Conservation (phyloP, 2,113 vertebrate genomes). For the Plectropomus leopardus region DNA sequence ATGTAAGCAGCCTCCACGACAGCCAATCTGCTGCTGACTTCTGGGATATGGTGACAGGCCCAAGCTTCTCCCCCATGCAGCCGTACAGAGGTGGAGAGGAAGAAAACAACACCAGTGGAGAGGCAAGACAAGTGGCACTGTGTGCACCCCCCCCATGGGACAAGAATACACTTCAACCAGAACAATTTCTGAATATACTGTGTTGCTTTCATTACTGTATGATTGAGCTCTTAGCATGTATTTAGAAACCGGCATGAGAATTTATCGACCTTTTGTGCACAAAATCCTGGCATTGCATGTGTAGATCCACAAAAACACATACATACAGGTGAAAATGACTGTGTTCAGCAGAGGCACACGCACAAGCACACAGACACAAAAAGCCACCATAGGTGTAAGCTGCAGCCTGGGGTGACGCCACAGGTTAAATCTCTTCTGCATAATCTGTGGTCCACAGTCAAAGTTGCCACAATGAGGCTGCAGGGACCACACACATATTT, state of each 20-base stretch:
- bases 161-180: conserved; percentile 27
- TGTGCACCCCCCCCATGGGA: conserved; percentile 31
- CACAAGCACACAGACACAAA: neutral
- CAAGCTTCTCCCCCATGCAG: conserved; percentile 9
- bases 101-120: conserved; percentile 20
- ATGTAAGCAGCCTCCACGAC: conserved; percentile 52
- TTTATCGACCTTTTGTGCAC: neutral
- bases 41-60: conserved; percentile 50
- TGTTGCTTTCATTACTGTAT: neutral
- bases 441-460: conserved; percentile 58
- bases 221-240: neutral
- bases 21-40: conserved; percentile 47
- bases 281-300: neutral
- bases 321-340: conserved; percentile 5
- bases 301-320: neutral
- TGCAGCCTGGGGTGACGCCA: conserved; percentile 58
- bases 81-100: conserved; percentile 24
- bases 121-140: conserved; percentile 25
- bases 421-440: conserved; percentile 54
- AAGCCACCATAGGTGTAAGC: conserved; percentile 6
- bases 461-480: conserved; percentile 57
- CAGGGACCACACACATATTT: conserved; percentile 56
- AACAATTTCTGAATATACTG: neutral
- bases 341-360: conserved; percentile 6
- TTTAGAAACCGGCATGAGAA: neutral